Evolutionary conservation across 2,797 vertebrate species (phyloP).

Genomic region (Xyrichtys novacula): DNA sequence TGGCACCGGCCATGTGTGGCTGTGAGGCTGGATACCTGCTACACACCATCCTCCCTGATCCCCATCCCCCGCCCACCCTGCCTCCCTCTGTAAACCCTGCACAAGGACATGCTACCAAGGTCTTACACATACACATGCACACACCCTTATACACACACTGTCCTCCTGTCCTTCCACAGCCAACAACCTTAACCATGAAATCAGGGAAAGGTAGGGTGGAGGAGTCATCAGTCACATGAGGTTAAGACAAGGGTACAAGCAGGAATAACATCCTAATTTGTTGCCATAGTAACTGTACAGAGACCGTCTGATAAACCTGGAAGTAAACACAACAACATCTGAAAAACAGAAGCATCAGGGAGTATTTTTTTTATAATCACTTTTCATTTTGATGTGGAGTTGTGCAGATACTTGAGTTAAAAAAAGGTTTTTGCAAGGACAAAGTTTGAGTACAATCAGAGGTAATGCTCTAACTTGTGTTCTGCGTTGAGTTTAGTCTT

Average conservation of each 20-base stretch:
- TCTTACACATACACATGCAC: slow-evolving; percentile 61
- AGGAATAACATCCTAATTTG: slow-evolving; percentile 88
- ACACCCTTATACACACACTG: slow-evolving; percentile 29
- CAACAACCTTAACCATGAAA: slow-evolving; percentile 74
- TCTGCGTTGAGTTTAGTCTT: no score
- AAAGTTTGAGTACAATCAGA: no score
- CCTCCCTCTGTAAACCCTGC: slow-evolving; percentile 72
- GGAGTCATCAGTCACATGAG: slow-evolving; percentile 79
- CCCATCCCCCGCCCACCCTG: slow-evolving; percentile 33
- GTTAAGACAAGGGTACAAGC: slow-evolving; percentile 90
- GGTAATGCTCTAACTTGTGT: no score
- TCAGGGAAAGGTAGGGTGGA: slow-evolving; percentile 86
- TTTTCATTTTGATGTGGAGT: no score
- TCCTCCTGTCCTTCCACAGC: slow-evolving; percentile 12
- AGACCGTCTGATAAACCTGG: slow-evolving; percentile 82
- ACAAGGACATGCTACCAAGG: slow-evolving; percentile 87
- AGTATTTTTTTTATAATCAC: no score
- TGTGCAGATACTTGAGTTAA: no score
- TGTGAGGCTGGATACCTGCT: slow-evolving; percentile 56
- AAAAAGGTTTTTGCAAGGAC: no score
- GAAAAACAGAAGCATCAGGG: slow-evolving; percentile 12
- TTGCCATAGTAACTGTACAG: slow-evolving; percentile 92
- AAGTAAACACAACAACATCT: slow-evolving; percentile 75
- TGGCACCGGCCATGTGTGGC: slow-evolving; percentile 84
- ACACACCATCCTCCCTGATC: slow-evolving; percentile 73